phyloP scores from a whole-genome alignment of 2,113 vertebrate genomes.

The Rallus limicola region DNA sequence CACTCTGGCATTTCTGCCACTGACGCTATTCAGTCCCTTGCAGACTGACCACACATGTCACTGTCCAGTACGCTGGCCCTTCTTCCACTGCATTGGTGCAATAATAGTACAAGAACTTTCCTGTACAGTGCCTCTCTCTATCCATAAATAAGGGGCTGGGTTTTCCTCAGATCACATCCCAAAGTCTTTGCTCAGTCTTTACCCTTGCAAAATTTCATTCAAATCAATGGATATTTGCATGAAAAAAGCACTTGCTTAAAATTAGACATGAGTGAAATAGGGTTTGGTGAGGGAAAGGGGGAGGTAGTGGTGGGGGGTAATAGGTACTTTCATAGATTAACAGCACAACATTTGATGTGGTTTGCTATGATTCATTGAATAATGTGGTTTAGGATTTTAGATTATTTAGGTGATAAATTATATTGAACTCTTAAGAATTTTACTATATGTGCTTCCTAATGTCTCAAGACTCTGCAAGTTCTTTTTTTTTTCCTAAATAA shows the following conservation, averaged over 20 bases:
- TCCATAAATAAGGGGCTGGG: neutral
- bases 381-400: neutral
- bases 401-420: neutral
- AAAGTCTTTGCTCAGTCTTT: slow-evolving; percentile 37
- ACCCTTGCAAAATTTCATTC: slow-evolving; percentile 44
- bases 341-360: neutral
- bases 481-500: neutral
- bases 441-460: neutral
- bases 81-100: neutral
- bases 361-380: neutral
- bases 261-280: slow-evolving; percentile 22
- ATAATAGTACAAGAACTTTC: slow-evolving; percentile 23
- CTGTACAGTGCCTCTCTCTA: slow-evolving; percentile 16
- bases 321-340: neutral
- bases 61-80: neutral
- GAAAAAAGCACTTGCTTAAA: slow-evolving; percentile 60
- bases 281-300: neutral
- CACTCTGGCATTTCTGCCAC: neutral
- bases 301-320: neutral
- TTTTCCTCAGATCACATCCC: slow-evolving; percentile 7
- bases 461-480: neutral
- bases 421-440: neutral
- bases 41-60: neutral
- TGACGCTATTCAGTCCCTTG: neutral
- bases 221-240: slow-evolving; percentile 56